Evolutionary conservation across 2,888 invertebrate species (phyloP).

Genomic region (Melanotus villosus): DNA sequence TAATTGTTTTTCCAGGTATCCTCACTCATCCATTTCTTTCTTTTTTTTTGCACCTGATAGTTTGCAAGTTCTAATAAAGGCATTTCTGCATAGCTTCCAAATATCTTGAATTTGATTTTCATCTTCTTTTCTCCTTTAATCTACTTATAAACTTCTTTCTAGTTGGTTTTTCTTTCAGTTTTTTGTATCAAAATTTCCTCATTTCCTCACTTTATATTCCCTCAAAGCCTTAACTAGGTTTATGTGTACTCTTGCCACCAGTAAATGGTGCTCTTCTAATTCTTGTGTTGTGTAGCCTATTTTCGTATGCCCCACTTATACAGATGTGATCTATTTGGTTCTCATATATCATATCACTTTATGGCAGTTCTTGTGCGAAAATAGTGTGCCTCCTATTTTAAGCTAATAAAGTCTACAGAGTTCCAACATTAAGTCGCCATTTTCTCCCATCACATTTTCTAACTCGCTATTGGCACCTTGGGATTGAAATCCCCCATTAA

Average conservation of each 20-base stretch:
- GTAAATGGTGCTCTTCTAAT: neutral
- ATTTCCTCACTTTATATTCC: neutral
- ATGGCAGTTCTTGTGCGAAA: neutral
- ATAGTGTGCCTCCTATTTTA: neutral
- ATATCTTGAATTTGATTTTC: neutral
- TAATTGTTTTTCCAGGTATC: neutral
- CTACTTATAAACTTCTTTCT: neutral
- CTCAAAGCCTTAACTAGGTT: neutral
- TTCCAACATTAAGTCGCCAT: neutral
- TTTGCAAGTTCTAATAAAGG: neutral
- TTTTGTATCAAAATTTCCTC: neutral
- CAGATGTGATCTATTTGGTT: neutral
- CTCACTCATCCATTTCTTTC: neutral
- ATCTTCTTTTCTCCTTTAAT: neutral
- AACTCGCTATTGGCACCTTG: too few relatives aligned
- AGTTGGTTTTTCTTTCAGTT: too few relatives aligned
- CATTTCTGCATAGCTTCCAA: slow-evolving; percentile 1
- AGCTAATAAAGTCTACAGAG: neutral
- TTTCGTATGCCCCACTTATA: neutral
- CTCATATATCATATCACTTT: neutral
- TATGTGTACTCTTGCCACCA: neutral
- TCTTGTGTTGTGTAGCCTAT: neutral
- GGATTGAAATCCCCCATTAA: too few relatives aligned
- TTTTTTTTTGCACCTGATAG: neutral
- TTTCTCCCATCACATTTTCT: too few relatives aligned